These are phyloP conservation scores for Drosophila azteca DNA, from an alignment of 1,140 invertebrate genomes.

Conservation along the genomic window DNA sequence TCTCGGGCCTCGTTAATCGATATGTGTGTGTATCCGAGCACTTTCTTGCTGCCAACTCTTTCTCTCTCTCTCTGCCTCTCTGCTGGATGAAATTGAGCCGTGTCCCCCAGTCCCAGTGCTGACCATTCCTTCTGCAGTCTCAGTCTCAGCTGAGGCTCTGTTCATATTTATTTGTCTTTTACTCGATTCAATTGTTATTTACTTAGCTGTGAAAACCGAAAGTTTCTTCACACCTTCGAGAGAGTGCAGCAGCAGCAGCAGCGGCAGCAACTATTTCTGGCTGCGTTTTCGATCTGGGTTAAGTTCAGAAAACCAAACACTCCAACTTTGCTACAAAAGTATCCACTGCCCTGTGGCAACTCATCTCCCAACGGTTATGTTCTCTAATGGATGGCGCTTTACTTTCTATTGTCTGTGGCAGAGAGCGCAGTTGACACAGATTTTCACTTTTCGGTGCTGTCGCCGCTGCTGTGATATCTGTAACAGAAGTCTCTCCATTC, in stretches of 20 bases:
- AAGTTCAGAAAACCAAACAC: constrained; percentile 73
- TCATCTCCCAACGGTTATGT: constrained; percentile 49
- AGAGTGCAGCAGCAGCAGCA: neutral
- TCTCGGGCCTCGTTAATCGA: constrained; percentile 70
- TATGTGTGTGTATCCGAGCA: constrained; percentile 25
- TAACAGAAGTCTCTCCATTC: constrained; percentile 24
- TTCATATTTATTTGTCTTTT: constrained; percentile 48
- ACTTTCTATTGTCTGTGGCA: constrained; percentile 67
- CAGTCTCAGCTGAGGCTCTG: constrained; percentile 3
- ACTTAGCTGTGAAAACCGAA: constrained; percentile 77
- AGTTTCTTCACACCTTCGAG: constrained; percentile 69
- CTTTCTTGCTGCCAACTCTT: constrained; percentile 65
- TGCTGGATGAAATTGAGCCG: constrained; percentile 64
- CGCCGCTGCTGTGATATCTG: constrained; percentile 26
- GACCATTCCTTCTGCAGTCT: constrained; percentile 21
- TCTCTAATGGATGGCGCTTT: constrained; percentile 69
- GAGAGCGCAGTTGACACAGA: constrained; percentile 62
- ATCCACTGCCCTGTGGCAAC: constrained; percentile 54
- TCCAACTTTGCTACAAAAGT: constrained; percentile 50
- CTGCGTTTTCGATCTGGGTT: constrained; percentile 57
- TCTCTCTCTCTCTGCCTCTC: constrained; percentile 31
- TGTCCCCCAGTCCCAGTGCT: constrained; percentile 40
- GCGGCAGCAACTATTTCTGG: constrained; percentile 2
- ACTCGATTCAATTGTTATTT: constrained; percentile 65
- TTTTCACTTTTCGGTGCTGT: constrained; percentile 35